Percentiles rank a stretch among this genome's conserved stretches.
phyloP scores from a whole-genome alignment of 1,140 invertebrate genomes.

The Rhopalosiphum padi region DNA sequence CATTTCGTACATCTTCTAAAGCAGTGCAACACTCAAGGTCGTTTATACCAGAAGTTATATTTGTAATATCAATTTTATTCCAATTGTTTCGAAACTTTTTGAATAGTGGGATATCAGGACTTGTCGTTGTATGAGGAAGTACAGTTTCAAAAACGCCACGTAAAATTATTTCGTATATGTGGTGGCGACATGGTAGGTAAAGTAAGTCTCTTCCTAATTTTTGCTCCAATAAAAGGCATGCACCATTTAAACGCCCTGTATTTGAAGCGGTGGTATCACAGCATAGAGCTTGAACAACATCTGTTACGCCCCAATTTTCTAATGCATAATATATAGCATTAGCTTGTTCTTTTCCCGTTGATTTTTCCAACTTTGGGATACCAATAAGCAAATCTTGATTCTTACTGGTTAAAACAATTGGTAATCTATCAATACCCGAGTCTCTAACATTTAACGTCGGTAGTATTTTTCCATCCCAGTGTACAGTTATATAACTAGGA shows the following conservation, averaged over 20 bases:
- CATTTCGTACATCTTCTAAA: neutral
- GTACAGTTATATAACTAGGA: neutral
- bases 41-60: neutral
- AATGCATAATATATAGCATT: neutral
- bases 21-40: neutral
- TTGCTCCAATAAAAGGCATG: constrained; percentile 59
- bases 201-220: constrained; percentile 56
- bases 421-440: constrained; percentile 16
- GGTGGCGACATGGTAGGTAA: neutral
- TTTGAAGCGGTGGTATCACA: constrained; percentile 60
- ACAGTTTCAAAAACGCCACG: constrained; percentile 4
- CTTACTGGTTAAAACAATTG: constrained; percentile 8
- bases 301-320: constrained; percentile 43
- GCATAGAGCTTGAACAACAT: constrained; percentile 55
- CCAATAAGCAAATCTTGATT: constrained; percentile 16
- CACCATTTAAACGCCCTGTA: constrained; percentile 58
- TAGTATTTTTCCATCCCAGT: neutral
- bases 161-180: constrained; percentile 29
- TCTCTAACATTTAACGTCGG: constrained; percentile 30
- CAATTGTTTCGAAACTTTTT: constrained; percentile 11
- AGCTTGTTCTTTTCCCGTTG: neutral
- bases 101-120: neutral
- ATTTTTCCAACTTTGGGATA: neutral
- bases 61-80: neutral
- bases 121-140: neutral